A percentile compares a stretch with the other conserved stretches of the same genome.
Conservation (phyloP, 2,113 vertebrate genomes). For the Silurus meridionalis region DNA sequence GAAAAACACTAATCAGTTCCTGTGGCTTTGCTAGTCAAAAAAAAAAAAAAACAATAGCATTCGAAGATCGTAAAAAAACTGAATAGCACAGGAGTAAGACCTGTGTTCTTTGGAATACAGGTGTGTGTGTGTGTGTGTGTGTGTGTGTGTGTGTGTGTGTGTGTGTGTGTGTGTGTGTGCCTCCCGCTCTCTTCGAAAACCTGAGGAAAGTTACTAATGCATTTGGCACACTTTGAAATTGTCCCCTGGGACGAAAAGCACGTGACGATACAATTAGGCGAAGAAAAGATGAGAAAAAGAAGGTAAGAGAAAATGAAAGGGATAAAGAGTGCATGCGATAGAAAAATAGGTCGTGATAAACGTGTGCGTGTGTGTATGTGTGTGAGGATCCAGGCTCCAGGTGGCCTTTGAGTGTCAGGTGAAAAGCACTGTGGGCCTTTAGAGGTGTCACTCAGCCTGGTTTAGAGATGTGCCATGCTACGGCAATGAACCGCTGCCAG, state of each 20-base stretch:
- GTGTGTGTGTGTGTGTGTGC: too few species aligned
- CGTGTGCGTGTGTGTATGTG: conserved; percentile 5
- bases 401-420: conserved; percentile 53
- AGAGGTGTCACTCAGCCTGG: conserved; percentile 39
- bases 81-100: conserved; percentile 16
- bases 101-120: neutral
- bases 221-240: conserved; percentile 41
- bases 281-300: conserved; percentile 14
- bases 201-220: conserved; percentile 40
- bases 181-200: neutral
- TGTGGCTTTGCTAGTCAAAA: conserved; percentile 23
- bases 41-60: conserved; percentile 24
- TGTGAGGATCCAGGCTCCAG: conserved; percentile 39
- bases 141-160: too few species aligned
- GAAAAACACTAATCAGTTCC: conserved; percentile 40
- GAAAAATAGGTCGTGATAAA: conserved; percentile 2
- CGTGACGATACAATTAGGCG: conserved; percentile 35
- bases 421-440: conserved; percentile 43
- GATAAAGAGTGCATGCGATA: neutral
- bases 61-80: neutral
- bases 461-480: conserved; percentile 47
- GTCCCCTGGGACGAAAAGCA: conserved; percentile 34
- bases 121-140: neutral
- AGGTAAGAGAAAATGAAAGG: conserved; percentile 10
- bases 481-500: conserved; percentile 41